These are phyloP conservation scores for Rousettus leschenaultii DNA, from an alignment of 2,113 vertebrate genomes.

Conservation along the genomic window DNA sequence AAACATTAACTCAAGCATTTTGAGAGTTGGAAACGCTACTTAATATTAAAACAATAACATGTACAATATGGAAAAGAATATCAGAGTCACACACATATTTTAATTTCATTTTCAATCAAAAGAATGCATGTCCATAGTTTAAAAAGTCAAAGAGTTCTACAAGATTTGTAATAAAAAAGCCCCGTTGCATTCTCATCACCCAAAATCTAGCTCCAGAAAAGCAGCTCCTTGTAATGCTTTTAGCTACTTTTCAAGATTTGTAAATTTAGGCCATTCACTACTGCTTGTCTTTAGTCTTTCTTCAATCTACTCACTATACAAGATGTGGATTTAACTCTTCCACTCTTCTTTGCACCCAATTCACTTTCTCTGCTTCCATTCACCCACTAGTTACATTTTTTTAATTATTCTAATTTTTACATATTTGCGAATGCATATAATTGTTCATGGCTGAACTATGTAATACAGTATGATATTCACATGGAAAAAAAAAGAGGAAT, in stretches of 20 bases:
- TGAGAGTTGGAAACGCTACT: not conserved
- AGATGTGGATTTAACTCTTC: not conserved
- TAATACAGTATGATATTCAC: not conserved
- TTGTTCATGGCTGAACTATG: not conserved
- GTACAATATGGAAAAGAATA: not conserved
- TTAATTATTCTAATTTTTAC: not conserved
- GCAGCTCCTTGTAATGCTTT: not conserved
- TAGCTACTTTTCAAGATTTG: not conserved
- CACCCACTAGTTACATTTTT: not conserved
- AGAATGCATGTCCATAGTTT: not conserved
- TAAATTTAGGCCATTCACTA: not conserved
- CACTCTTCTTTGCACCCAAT: not conserved
- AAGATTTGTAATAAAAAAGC: not conserved
- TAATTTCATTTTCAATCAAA: not conserved
- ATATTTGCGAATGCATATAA: not conserved
- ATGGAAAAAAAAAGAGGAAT: not conserved
- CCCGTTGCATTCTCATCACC: not conserved
- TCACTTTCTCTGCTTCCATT: not conserved
- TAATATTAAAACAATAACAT: not conserved
- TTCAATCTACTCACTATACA: not conserved
- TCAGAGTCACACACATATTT: not conserved
- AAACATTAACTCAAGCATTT: not conserved
- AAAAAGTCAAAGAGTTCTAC: not conserved
- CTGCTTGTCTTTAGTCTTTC: not conserved
- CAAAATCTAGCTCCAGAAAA: not conserved